Conservation (phyloP, 2,888 invertebrate species). For the Hypolimnas misippus region DNA sequence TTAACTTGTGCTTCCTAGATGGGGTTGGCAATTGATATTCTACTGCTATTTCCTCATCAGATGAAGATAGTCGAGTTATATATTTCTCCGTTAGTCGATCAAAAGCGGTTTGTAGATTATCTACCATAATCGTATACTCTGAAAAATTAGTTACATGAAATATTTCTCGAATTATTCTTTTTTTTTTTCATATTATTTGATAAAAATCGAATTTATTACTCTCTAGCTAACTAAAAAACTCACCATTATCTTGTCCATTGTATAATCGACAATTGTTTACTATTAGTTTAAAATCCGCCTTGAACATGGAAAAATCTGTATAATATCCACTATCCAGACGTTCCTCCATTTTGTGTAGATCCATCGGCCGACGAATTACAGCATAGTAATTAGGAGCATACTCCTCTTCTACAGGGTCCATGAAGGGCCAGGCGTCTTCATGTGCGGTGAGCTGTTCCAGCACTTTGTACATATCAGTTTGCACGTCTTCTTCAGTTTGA, state of each 20-base stretch:
- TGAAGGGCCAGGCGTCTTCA: conserved; percentile 97
- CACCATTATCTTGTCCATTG: conserved; percentile 97
- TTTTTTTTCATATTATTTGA: no score
- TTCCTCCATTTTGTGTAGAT: conserved; percentile 93
- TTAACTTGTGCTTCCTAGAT: conserved; percentile 74
- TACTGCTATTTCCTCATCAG: conserved; percentile 90
- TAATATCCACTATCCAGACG: conserved; percentile 92
- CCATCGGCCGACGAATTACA: conserved; percentile 92
- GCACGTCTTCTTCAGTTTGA: conserved; percentile 92
- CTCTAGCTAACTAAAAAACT: conserved; percentile 44
- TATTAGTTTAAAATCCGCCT: conserved; percentile 94
- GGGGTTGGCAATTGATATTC: conserved; percentile 85
- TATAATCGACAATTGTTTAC: conserved; percentile 96
- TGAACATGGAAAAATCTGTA: conserved; percentile 90
- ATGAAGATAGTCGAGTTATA: conserved; percentile 91
- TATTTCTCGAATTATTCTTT: neutral
- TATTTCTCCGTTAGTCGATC: conserved; percentile 92
- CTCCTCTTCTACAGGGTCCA: conserved; percentile 96
- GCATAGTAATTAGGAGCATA: conserved; percentile 94
- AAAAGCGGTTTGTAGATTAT: conserved; percentile 91
- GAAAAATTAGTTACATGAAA: conserved; percentile 41
- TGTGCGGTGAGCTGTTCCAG: conserved; percentile 94
- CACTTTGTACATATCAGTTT: conserved; percentile 96
- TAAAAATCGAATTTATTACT: no score
- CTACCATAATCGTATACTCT: conserved; percentile 96